Evolutionary conservation across 2,888 invertebrate species (phyloP), one percentile per base, ranked within the genome.

Genomic region (Neuroscelio doddi): DNA sequence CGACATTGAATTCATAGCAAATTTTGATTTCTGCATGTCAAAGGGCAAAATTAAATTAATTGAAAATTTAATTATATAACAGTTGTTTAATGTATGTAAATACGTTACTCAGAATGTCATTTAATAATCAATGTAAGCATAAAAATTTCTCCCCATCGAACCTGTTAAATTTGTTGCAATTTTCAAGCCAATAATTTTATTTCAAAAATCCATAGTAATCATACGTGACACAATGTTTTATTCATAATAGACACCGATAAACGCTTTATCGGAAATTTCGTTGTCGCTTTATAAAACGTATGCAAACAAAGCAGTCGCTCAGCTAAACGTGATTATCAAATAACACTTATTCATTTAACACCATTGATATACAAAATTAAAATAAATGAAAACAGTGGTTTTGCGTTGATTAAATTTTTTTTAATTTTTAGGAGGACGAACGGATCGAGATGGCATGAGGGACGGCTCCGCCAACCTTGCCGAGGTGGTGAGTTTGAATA

Each of bases 401-500:
- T 36, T 38, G 12, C 38, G 5, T 38, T 8, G 3, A 9, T 3
- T 2, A 15, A 16, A 15, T 49, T 12, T 17, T 5, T 15, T 61
- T 15, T 38, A 36, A 47, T 59, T 65, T 63, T 57, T 68, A 84
- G 83, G 81, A 67, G 80, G 78, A 79, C 78, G 78, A 70, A 80
- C 80, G 72, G 80, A 83, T 76, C 79, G 80, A 79, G 79, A 84
- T 83, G 83, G 83, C 79, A 81, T 83, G 83, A 84, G 82, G 83
- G 84, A 84, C 74, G 82, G 80, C 69, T 81, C 82, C 78, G 80
- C 83, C 80, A 83, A 81, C 81, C 77, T 81, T 80, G 81, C 83
- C 79, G 84, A 84, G 80, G 82, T 82, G 82, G 84, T 84, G 62
- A 81, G 83, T 81, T 63, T 12, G 17, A 45, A 38, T 14, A 9